phyloP scores from a whole-genome alignment of 2,888 invertebrate genomes.

The Fragum fragum region DNA sequence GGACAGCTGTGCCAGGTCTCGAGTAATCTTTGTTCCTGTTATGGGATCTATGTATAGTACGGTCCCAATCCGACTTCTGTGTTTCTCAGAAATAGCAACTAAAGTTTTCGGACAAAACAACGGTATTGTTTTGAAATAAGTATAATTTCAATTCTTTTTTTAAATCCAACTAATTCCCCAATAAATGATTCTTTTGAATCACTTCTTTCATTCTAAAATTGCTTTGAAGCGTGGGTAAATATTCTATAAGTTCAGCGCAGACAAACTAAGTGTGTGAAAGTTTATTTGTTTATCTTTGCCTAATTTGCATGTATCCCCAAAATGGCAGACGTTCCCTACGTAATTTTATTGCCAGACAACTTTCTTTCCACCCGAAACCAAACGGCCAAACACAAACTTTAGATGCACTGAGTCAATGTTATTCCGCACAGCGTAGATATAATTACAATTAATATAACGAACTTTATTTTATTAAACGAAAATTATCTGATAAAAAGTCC shows the following conservation, averaged over 20 bases:
- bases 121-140: no score
- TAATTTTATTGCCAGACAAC: conserved; percentile 33
- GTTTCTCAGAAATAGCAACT: no score
- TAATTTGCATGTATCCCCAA: conserved; percentile 51
- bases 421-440: conserved; percentile 49
- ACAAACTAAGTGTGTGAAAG: conserved; percentile 26
- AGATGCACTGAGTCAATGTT: conserved; percentile 54
- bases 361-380: conserved; percentile 10
- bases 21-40: no score
- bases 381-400: conserved; percentile 12
- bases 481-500: conserved; percentile 64
- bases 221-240: conserved; percentile 8
- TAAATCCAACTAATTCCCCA: no score
- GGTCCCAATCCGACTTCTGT: no score
- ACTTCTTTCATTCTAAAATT: no score
- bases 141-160: no score
- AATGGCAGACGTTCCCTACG: conserved; percentile 6
- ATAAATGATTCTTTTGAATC: no score
- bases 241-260: background rate
- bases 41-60: no score
- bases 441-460: conserved; percentile 63
- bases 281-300: conserved; percentile 33
- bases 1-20: no score
- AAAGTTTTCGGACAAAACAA: no score
- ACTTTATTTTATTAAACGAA: conserved; percentile 64